Base-by-base conservation (phyloP, 2,113 vertebrate species). In the Zosterops hypoxanthus region DNA sequence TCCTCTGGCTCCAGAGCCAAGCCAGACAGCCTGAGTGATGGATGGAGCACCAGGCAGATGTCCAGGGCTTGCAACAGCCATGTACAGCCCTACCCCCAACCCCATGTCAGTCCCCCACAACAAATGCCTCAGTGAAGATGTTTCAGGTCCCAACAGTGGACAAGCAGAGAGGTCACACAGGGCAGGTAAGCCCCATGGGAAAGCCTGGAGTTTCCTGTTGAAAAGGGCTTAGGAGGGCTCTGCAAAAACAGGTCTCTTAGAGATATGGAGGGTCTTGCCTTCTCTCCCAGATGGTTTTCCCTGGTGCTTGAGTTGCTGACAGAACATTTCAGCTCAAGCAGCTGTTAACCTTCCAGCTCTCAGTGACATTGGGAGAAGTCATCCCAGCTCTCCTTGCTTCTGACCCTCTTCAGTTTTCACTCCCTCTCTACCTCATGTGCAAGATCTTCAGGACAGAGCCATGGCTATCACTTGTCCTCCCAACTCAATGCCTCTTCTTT, bases 51-150 rank as follows among this genome's bases (percentile, higher is more conserved):
- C 7, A 16, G 83, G 77, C 59, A 79, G 9, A 26, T 2, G 36
- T 6, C 61, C 53, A 79, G 39, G 52, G 52, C 44, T 86, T 33
- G 49, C 1, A 0, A 12, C 3, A 5, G n/a, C 26, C 66, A 18
- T 0, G 0, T 5, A 61, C 25, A 76, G 69, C 22, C 49, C 41
- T 33, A 8, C 20, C 19, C 9, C 1, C 29, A 65, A 2, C 1
- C 5, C 46, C 0, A 0, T 9, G 24, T 9, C 19, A 50, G 56
- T 5, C 5, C 19, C 42, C 9, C 16, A 17, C 26, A 39, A 6
- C 0, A 5, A 17, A 26, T 9, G 7, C 11, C 55, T 24, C 0
- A 0, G 47, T 0, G 0, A 81, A 78, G 75, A 59, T 14, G 5
- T 46, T 59, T 20, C 44, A 66, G 21, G 34, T 76, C 14, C 11